Evolutionary conservation across 2,113 vertebrate genomes (phyloP), one percentile per base, ranked within the genome.

Genomic region (Protobothrops mucrosquamatus): DNA sequence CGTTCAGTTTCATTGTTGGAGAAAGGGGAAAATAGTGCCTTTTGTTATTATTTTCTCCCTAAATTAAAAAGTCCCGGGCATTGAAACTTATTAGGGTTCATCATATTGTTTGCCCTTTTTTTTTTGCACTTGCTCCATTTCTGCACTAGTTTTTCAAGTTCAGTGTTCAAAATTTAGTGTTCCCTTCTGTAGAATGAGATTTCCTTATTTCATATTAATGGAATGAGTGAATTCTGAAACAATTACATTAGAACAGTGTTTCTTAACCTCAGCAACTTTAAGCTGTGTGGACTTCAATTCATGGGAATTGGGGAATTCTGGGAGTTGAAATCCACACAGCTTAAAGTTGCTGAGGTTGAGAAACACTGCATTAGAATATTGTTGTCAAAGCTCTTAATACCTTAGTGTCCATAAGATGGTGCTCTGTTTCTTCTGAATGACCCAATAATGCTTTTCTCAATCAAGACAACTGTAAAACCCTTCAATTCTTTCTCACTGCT

Each of bases 321-420:
- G 46, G 46, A 6, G 46, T 48, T 48, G 46, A 48, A 48, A 6
- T 48, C 46, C 46, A 48, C 46, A 48, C 46, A 48, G 6, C 46
- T 48, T 48, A 48, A 69, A n/a, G 11, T 69, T 69, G 29, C 11
- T 54, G 2, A 24, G 81, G 18, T 46, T 20, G 81, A 39, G 18
- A 85, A 85, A 85, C 20, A 46, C 18, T 85, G 22, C 18, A 46
- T 85, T 39, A 87, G 23, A 51, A 52, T 51, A 74, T 34, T 10
- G 12, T 34, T 89, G 69, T 52, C 14, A 61, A 93, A 81, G 9
- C 24, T 90, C 29, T 87, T n/a, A 87, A 10, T 85, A 26, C 22
- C 20, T 22, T 29, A 5, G 0, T 7, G 3, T 85, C 95, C 95
- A 85, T 52, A 59, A 94, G 93, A 51, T 69, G 94, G 93, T 54